Conservation (phyloP, 1,140 invertebrate genomes). For the Sycophila sp. region DNA sequence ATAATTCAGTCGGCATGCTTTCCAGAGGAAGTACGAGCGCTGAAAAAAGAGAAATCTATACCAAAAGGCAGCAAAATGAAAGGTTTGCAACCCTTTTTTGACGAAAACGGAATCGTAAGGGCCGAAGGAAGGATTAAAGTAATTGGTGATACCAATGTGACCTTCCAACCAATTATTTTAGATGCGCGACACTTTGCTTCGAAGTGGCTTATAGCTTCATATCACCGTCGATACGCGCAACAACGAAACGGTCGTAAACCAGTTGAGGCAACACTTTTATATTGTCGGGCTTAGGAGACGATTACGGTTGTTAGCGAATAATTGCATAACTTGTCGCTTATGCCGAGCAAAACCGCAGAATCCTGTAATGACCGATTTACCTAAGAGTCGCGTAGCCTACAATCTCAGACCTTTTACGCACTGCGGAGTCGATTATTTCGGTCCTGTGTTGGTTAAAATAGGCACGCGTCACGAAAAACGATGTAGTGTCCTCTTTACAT, state of each 20-base stretch:
- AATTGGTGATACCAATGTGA: too few relatives aligned
- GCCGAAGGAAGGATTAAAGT: too few relatives aligned
- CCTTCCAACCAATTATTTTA: too few relatives aligned
- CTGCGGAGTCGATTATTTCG: constrained; percentile 2
- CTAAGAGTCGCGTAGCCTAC: neutral
- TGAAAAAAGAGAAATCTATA: too few relatives aligned
- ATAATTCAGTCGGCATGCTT: too few relatives aligned
- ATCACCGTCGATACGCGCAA: neutral
- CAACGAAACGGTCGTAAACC: neutral
- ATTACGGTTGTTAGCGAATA: neutral
- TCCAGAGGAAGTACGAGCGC: too few relatives aligned
- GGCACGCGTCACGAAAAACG: neutral
- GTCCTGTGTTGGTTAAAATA: too few relatives aligned
- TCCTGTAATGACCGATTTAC: neutral
- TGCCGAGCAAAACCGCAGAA: neutral
- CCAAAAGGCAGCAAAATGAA: too few relatives aligned
- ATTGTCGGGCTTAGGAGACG: neutral
- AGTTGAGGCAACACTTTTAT: neutral
- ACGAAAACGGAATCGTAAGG: too few relatives aligned
- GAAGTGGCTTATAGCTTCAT: too few relatives aligned
- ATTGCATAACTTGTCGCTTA: neutral
- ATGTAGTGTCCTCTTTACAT: neutral
- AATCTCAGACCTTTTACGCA: neutral
- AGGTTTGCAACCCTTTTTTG: too few relatives aligned
- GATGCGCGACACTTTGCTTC: too few relatives aligned